A percentile compares a stretch with the other conserved stretches of the same genome.
These are phyloP conservation scores for Eledona agricola DNA, from an alignment of 2,888 invertebrate species.

Conservation along the genomic window DNA sequence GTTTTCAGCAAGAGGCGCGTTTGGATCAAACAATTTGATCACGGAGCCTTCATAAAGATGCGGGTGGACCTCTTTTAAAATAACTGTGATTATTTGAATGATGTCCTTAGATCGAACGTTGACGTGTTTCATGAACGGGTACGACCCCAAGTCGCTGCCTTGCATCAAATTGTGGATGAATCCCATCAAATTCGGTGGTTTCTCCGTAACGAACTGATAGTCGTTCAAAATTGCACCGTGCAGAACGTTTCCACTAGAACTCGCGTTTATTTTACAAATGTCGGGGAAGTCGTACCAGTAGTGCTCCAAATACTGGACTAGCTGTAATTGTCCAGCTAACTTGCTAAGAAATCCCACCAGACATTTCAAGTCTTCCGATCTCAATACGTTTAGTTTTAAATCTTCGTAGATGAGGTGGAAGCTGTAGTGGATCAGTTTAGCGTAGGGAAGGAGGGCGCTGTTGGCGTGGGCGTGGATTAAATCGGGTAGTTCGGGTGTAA, in stretches of 20 bases:
- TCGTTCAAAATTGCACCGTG: too few species aligned
- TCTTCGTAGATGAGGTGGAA: slow-evolving; percentile 93
- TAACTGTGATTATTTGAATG: slow-evolving; percentile 79
- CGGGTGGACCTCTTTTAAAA: too few species aligned
- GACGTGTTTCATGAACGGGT: slow-evolving; percentile 77
- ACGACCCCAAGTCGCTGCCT: slow-evolving; percentile 61
- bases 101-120: slow-evolving; percentile 78
- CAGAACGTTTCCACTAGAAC: too few species aligned
- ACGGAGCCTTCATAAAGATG: too few species aligned
- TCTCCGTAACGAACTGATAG: slow-evolving; percentile 69
- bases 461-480: too few species aligned
- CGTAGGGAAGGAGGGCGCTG: slow-evolving; percentile 76
- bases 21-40: too few species aligned
- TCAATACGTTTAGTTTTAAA: slow-evolving; percentile 79
- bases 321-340: slow-evolving; percentile 77
- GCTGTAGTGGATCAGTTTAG: slow-evolving; percentile 78
- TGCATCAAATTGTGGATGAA: slow-evolving; percentile 74
- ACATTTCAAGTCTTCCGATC: slow-evolving; percentile 73
- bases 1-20: too few species aligned
- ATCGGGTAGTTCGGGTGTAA: too few species aligned
- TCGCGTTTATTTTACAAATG: slow-evolving; percentile 63
- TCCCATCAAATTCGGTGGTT: slow-evolving; percentile 76
- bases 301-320: slow-evolving; percentile 76
- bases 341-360: slow-evolving; percentile 79
- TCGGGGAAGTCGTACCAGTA: slow-evolving; percentile 88